These are phyloP conservation scores for Rugalucina vietnamica DNA, from an alignment of 2,888 invertebrate species.

Conservation along the genomic window DNA sequence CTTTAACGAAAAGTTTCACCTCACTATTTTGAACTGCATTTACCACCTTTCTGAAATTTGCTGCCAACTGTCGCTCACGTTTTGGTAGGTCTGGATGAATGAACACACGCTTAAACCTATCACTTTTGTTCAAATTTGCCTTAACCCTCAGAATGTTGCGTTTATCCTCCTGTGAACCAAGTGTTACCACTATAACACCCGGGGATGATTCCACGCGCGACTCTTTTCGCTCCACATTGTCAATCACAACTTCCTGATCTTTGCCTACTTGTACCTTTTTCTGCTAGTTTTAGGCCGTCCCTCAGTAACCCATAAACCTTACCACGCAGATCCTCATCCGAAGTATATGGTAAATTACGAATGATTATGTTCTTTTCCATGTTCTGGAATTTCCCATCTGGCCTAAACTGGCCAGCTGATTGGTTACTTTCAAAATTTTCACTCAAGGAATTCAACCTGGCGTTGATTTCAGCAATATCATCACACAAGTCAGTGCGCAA, in stretches of 20 bases:
- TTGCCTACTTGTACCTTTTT: no score
- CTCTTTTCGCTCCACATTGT: background rate
- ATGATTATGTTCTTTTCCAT: background rate
- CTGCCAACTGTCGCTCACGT: conserved; percentile 1
- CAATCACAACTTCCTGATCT: background rate
- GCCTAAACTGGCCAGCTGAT: background rate
- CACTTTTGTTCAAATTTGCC: background rate
- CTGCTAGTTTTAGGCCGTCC: background rate
- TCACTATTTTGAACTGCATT: background rate
- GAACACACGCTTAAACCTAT: background rate
- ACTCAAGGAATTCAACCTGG: background rate
- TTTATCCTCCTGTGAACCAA: background rate
- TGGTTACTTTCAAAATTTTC: background rate
- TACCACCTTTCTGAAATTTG: background rate
- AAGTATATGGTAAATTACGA: background rate
- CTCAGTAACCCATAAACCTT: background rate
- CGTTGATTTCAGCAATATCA: background rate
- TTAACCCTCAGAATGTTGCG: background rate
- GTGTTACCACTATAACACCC: background rate
- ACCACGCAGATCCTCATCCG: background rate
- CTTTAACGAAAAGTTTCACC: conserved; percentile 1
- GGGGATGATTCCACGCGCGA: background rate
- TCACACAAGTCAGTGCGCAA: background rate
- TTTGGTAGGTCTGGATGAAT: background rate
- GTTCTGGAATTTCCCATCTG: background rate